Conservation (phyloP, 2,797 vertebrate species). For the Gymnoscopelus braueri region DNA sequence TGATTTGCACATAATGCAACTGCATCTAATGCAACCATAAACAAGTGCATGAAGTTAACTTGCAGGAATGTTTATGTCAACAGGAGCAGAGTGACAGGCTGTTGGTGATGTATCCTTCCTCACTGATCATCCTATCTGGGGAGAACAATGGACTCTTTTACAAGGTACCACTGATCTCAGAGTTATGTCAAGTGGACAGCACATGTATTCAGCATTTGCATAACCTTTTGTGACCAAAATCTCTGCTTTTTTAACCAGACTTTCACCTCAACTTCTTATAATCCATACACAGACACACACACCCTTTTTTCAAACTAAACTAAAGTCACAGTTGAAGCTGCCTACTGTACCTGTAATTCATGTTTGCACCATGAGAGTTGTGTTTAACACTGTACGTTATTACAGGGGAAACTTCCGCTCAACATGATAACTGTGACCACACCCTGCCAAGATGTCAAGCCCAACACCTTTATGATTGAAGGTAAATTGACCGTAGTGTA, state of each 20-base stretch:
- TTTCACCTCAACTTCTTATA: too few relatives aligned
- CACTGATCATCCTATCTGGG: conserved; percentile 92
- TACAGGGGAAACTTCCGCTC: conserved; percentile 94
- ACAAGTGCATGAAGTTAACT: conserved; percentile 6
- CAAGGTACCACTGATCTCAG: conserved; percentile 81
- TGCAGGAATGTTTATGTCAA: conserved; percentile 14
- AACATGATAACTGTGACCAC: conserved; percentile 90
- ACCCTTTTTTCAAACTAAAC: too few relatives aligned
- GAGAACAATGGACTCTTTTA: conserved; percentile 87
- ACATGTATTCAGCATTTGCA: background rate
- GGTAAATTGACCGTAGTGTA: conserved; percentile 75
- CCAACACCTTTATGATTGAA: conserved; percentile 93
- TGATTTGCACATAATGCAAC: too few relatives aligned
- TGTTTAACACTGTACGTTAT: conserved; percentile 47
- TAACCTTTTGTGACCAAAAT: background rate
- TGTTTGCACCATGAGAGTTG: conserved; percentile 22
- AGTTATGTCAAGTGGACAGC: background rate
- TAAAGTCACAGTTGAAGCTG: conserved; percentile 15
- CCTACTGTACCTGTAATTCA: background rate
- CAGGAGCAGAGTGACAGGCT: conserved; percentile 92
- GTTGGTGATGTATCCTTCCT: conserved; percentile 90
- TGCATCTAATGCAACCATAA: background rate
- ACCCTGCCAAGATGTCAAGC: conserved; percentile 89
- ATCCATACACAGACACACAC: too few relatives aligned
- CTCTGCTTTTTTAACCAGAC: too few relatives aligned